phyloP scores from a whole-genome alignment of 1,140 invertebrate species.

The Arctopsyche grandis region DNA sequence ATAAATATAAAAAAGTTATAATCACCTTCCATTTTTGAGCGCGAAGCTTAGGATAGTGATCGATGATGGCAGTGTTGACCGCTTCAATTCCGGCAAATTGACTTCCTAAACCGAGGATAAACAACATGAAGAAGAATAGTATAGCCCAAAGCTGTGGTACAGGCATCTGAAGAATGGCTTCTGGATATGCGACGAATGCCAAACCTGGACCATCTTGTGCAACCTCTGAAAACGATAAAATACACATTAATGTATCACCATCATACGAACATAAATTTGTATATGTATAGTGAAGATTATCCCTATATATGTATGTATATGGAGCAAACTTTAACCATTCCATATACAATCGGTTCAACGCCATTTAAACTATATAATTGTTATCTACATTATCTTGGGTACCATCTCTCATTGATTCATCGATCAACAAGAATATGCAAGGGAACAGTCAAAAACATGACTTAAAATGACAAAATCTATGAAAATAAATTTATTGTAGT shows the following conservation, averaged over 20 bases:
- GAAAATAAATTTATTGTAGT: too few relatives aligned
- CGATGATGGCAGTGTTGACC: constrained; percentile 79
- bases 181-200: constrained; percentile 80
- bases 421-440: too few relatives aligned
- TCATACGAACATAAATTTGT: neutral
- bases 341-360: too few relatives aligned
- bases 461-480: too few relatives aligned
- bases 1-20: too few relatives aligned
- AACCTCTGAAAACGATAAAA: constrained; percentile 61
- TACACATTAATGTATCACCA: neutral
- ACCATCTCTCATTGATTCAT: too few relatives aligned
- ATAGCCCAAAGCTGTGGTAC: constrained; percentile 81
- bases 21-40: constrained; percentile 70
- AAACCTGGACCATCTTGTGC: constrained; percentile 77
- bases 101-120: constrained; percentile 79
- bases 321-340: too few relatives aligned
- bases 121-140: constrained; percentile 87
- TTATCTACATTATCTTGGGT: too few relatives aligned
- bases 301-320: too few relatives aligned
- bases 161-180: constrained; percentile 83
- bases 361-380: too few relatives aligned
- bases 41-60: constrained; percentile 74
- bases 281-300: too few relatives aligned
- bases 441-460: too few relatives aligned
- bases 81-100: constrained; percentile 87